Evolutionary conservation across 2,888 invertebrate species (phyloP).

Genomic region (Troides aeacus): DNA sequence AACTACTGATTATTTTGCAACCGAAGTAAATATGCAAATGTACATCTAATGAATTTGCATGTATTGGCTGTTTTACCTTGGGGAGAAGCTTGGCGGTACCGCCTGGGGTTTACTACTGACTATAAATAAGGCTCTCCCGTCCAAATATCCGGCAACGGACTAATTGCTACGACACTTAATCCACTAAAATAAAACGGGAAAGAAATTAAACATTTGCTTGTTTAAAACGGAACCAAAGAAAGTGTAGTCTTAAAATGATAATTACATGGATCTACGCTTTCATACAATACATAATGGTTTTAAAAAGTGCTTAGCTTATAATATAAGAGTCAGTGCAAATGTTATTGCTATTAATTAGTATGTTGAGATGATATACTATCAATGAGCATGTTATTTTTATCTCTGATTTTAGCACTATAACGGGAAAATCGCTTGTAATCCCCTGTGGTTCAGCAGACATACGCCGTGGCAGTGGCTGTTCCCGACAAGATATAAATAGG

Average conservation of each 20-base stretch:
- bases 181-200: slow-evolving; percentile 62
- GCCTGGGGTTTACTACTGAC: slow-evolving; percentile 48
- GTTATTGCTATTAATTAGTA: not conserved
- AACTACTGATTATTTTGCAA: not conserved
- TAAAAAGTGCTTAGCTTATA: not conserved
- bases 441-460: slow-evolving; percentile 53
- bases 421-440: slow-evolving; percentile 38
- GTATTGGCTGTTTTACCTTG: slow-evolving; percentile 45
- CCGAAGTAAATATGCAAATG: slow-evolving; percentile 38
- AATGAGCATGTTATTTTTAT: not conserved
- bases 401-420: not conserved
- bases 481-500: slow-evolving; percentile 66
- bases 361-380: not conserved
- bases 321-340: not conserved
- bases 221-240: slow-evolving; percentile 13
- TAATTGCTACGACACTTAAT: slow-evolving; percentile 63
- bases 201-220: slow-evolving; percentile 34
- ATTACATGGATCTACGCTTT: not conserved
- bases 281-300: slow-evolving; percentile 13
- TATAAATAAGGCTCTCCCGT: slow-evolving; percentile 59
- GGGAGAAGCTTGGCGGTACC: slow-evolving; percentile 51
- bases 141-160: slow-evolving; percentile 60
- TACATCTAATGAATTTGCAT: slow-evolving; percentile 42
- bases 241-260: slow-evolving; percentile 9
- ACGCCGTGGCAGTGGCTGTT: slow-evolving; percentile 47